A percentile compares a stretch with the other conserved stretches of the same genome.
These are phyloP conservation scores for Chrysolina haemoptera DNA, from an alignment of 2,888 invertebrate genomes.

Conservation along the genomic window DNA sequence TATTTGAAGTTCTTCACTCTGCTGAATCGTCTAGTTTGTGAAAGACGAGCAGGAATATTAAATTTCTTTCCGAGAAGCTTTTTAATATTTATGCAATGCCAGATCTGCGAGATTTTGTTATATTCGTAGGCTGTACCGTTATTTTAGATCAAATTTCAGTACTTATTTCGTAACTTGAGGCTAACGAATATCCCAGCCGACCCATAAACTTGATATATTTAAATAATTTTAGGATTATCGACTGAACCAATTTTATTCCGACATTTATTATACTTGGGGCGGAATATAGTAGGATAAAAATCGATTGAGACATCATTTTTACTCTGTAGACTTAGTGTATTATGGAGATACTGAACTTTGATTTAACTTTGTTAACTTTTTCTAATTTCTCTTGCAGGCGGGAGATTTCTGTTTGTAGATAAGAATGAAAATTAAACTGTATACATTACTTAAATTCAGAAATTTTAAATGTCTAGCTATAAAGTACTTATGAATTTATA, in stretches of 20 bases:
- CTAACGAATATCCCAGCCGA: constrained; percentile 21
- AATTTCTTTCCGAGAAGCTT: constrained; percentile 6
- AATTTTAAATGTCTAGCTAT: constrained; percentile 61
- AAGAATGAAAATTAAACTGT: constrained; percentile 42
- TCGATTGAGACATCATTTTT: constrained; percentile 30
- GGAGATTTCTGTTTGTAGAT: constrained; percentile 52
- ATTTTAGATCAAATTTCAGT: constrained; percentile 48
- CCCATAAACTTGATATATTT: constrained; percentile 38
- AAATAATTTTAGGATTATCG: constrained; percentile 42
- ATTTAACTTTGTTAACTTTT: constrained; percentile 48
- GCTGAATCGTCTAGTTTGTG: constrained; percentile 32
- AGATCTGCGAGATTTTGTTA: constrained; percentile 36
- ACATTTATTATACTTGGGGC: constrained; percentile 25
- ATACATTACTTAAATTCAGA: constrained; percentile 49
- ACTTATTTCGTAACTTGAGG: constrained; percentile 35
- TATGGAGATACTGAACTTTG: constrained; percentile 44
- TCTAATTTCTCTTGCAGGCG: constrained; percentile 55
- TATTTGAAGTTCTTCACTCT: constrained; percentile 26
- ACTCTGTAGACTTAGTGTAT: constrained; percentile 18
- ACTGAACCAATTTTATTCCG: constrained; percentile 41
- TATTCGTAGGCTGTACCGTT: constrained; percentile 36
- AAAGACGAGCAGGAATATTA: constrained; percentile 15
- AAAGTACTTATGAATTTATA: constrained; percentile 55
- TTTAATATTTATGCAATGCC: constrained; percentile 26
- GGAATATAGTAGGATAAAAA: constrained; percentile 32